Evolutionary conservation across 1,140 invertebrate species (phyloP).

Genomic region (Sinonovacula constricta): DNA sequence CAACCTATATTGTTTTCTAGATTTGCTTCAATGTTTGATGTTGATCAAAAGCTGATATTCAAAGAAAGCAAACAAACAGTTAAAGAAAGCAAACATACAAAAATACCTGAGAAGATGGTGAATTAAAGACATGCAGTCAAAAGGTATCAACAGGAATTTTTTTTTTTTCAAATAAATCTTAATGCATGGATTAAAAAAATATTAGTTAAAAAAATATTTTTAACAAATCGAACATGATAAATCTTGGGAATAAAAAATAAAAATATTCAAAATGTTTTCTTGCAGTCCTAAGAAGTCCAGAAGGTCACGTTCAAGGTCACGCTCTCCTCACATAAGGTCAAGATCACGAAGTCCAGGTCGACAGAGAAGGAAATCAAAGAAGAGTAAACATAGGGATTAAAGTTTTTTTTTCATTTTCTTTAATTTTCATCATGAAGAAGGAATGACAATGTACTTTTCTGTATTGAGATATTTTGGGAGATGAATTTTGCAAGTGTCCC

Average conservation of each 20-base stretch:
- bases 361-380: conserved; percentile 71
- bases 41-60: no score
- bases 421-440: neutral
- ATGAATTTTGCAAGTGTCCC: no score
- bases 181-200: neutral
- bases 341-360: conserved; percentile 64
- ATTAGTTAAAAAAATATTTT: neutral
- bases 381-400: conserved; percentile 70
- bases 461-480: no score
- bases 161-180: neutral
- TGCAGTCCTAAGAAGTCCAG: conserved; percentile 71
- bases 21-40: no score
- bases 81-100: no score
- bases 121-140: neutral
- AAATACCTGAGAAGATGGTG: neutral
- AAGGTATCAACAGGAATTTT: neutral
- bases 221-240: neutral
- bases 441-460: no score
- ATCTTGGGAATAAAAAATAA: neutral
- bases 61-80: no score
- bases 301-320: conserved; percentile 66
- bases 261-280: conserved; percentile 19
- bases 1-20: no score
- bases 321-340: conserved; percentile 61
- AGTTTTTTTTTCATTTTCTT: neutral